These are phyloP conservation scores for Bombylius major DNA, from an alignment of 2,888 invertebrate genomes.

Conservation along the genomic window DNA sequence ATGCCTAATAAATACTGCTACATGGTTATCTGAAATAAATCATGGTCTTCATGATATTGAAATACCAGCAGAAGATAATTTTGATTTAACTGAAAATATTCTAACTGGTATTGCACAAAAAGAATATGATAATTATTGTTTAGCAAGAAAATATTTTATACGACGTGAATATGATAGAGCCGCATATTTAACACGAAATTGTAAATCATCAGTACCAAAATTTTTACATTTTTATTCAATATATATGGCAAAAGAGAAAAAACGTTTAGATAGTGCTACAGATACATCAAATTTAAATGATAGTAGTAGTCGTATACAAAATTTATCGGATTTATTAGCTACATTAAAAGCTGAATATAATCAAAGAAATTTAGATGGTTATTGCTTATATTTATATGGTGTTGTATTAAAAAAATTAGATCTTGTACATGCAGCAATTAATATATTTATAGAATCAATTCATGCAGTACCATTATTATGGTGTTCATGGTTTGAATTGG, in stretches of 20 bases:
- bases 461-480: conserved; percentile 74
- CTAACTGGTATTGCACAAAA: conserved; percentile 37
- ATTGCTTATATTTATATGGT: conserved; percentile 77
- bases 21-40: conserved; percentile 82
- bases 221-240: conserved; percentile 78
- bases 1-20: conserved; percentile 66
- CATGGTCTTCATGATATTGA: conserved; percentile 58
- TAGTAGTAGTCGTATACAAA: conserved; percentile 28
- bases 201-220: conserved; percentile 54
- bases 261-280: conserved; percentile 70
- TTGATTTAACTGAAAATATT: conserved; percentile 38
- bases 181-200: conserved; percentile 63
- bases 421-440: conserved; percentile 61
- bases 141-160: conserved; percentile 83
- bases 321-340: conserved; percentile 43
- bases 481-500: conserved; percentile 91
- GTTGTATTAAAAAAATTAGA: conserved; percentile 80
- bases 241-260: conserved; percentile 83
- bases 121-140: conserved; percentile 52
- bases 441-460: conserved; percentile 66
- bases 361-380: conserved; percentile 66
- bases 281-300: conserved; percentile 41
- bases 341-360: conserved; percentile 46
- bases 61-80: conserved; percentile 22
- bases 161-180: conserved; percentile 80